A percentile compares a stretch with the other conserved stretches of the same genome.
These are phyloP conservation scores for Melanotaenia parkinsoni DNA, from an alignment of 2,797 vertebrate species.

Conservation along the genomic window DNA sequence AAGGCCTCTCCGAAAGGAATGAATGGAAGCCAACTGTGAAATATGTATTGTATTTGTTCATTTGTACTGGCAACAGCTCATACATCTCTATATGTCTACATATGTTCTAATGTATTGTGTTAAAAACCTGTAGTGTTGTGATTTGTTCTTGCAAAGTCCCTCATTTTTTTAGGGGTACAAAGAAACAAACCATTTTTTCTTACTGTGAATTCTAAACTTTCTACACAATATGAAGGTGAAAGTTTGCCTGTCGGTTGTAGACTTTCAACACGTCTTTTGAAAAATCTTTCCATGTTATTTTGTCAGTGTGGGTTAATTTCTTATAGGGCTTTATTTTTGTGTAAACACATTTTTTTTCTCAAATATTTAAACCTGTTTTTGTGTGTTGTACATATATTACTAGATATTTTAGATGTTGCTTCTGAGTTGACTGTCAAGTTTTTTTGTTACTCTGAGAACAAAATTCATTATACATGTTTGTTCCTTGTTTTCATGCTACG, in stretches of 20 bases:
- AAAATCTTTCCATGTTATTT: slow-evolving; percentile 42
- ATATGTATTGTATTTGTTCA: slow-evolving; percentile 30
- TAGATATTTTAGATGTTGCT: slow-evolving; percentile 49
- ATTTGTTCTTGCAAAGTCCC: slow-evolving; percentile 53
- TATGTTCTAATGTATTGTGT: slow-evolving; percentile 66
- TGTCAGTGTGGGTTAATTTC: slow-evolving; percentile 43
- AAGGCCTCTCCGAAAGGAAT: slow-evolving; percentile 83
- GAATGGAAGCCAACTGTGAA: slow-evolving; percentile 45
- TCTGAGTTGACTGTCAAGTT: slow-evolving; percentile 33
- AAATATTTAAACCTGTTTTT: slow-evolving; percentile 33
- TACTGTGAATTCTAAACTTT: slow-evolving; percentile 55
- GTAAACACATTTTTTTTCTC: slow-evolving; percentile 14
- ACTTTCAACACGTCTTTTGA: slow-evolving; percentile 39
- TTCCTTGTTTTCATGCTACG: background rate
- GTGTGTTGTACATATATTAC: slow-evolving; percentile 54
- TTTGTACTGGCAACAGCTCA: slow-evolving; percentile 43
- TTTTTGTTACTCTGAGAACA: slow-evolving; percentile 47
- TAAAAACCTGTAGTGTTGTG: slow-evolving; percentile 38
- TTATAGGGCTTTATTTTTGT: slow-evolving; percentile 27
- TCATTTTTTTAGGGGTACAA: slow-evolving; percentile 62
- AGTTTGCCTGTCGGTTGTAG: slow-evolving; percentile 26
- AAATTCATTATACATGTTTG: slow-evolving; percentile 41
- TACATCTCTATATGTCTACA: slow-evolving; percentile 58
- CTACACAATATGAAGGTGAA: slow-evolving; percentile 44
- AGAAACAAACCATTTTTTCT: slow-evolving; percentile 48